Percentiles rank a stretch among this genome's conserved stretches.
Conservation (phyloP, 2,797 vertebrate genomes). For the Clarias laeviceps region DNA sequence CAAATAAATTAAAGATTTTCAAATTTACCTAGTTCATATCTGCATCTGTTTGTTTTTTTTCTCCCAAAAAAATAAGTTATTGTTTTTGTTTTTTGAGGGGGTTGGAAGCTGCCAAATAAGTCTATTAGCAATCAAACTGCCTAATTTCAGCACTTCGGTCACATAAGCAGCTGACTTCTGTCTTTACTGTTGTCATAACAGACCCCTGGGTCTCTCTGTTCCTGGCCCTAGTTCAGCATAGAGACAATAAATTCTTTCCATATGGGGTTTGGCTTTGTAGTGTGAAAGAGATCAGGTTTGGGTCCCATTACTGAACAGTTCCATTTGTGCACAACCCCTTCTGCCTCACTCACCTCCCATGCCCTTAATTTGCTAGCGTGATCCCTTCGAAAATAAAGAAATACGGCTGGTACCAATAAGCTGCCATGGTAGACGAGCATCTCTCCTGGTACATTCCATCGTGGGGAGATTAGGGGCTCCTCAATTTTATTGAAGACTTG, state of each 20-base stretch:
- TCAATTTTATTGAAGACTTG: slow-evolving; percentile 18
- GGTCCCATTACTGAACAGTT: slow-evolving; percentile 45
- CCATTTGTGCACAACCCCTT: slow-evolving; percentile 38
- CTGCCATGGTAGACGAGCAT: slow-evolving; percentile 31
- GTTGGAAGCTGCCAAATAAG: not conserved
- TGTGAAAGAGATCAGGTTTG: slow-evolving; percentile 56
- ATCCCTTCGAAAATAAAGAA: slow-evolving; percentile 25
- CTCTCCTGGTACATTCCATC: slow-evolving; percentile 27
- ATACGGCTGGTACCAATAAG: slow-evolving; percentile 54
- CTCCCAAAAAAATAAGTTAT: not conserved
- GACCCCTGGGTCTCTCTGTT: slow-evolving; percentile 46
- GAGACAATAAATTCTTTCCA: slow-evolving; percentile 60
- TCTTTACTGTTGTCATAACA: slow-evolving; percentile 60
- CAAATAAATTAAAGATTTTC: not conserved
- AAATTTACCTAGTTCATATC: not conserved
- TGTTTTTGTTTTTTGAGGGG: not conserved
- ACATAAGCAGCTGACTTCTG: slow-evolving; percentile 52
- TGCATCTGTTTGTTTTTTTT: no score
- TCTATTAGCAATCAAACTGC: slow-evolving; percentile 5
- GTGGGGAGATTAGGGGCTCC: slow-evolving; percentile 11
- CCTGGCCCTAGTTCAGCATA: slow-evolving; percentile 47
- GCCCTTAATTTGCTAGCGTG: slow-evolving; percentile 32
- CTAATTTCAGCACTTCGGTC: not conserved
- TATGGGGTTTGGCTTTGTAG: slow-evolving; percentile 62
- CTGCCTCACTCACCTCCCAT: not conserved